Evolutionary conservation across 1,140 invertebrate genomes (phyloP).

Genomic region (Mizuhopecten yessoensis): DNA sequence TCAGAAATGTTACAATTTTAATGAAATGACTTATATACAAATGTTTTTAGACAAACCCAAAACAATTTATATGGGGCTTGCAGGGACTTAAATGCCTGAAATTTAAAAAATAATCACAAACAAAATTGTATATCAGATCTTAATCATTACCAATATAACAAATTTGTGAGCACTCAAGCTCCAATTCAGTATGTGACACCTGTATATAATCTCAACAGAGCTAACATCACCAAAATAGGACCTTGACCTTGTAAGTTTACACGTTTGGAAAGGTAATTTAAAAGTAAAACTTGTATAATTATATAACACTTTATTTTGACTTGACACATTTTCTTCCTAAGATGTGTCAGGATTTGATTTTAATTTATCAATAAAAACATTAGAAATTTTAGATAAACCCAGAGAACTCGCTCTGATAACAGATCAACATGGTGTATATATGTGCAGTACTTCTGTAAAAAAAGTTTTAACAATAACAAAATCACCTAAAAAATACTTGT

Average conservation of each 20-base stretch:
- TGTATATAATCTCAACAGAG: neutral
- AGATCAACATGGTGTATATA: neutral
- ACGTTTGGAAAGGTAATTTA: neutral
- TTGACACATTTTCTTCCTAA: neutral
- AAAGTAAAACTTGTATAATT: neutral
- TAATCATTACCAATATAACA: neutral
- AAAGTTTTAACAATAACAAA: slow-evolving; percentile 2
- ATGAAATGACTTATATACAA: neutral
- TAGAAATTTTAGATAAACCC: neutral
- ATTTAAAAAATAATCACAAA: neutral
- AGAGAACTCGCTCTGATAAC: neutral
- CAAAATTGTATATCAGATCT: neutral
- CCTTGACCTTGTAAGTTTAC: neutral
- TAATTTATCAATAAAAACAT: neutral
- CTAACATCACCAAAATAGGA: neutral
- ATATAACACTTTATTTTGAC: neutral
- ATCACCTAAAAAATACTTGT: neutral
- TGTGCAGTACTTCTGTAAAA: neutral
- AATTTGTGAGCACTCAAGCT: neutral
- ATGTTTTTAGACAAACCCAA: neutral
- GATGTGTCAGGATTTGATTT: neutral
- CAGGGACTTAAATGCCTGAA: slow-evolving; percentile 37
- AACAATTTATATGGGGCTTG: neutral
- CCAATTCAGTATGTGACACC: neutral
- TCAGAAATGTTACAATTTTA: neutral